These are phyloP conservation scores for Lithophane socia DNA, from an alignment of 2,888 invertebrate genomes.

Conservation along the genomic window DNA sequence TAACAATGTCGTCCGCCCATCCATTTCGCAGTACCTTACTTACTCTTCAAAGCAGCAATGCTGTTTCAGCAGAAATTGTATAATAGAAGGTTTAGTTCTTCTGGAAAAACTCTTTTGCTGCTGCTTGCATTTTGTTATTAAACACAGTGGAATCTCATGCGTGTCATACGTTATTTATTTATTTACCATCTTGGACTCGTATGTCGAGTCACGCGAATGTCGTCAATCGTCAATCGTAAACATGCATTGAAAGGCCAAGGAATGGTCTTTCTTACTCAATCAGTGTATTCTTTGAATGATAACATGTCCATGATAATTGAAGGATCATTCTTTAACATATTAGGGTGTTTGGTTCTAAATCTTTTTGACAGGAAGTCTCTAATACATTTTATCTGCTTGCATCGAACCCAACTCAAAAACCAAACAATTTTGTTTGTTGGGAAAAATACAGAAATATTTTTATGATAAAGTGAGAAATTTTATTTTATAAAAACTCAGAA, in stretches of 20 bases:
- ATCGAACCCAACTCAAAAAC: background rate
- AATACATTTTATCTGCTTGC: background rate
- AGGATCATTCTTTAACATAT: background rate
- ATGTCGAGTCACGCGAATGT: conserved; percentile 22
- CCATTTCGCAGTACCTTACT: no score
- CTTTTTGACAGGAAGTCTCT: background rate
- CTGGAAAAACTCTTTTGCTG: background rate
- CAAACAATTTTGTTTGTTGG: background rate
- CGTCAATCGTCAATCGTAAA: conserved; percentile 25
- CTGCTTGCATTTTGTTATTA: background rate
- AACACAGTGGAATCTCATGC: conserved; percentile 20
- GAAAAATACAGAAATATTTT: background rate
- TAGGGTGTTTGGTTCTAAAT: background rate
- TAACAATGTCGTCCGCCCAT: no score
- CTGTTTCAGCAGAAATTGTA: background rate
- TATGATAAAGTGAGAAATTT: background rate
- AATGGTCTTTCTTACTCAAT: conserved; percentile 36
- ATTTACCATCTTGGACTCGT: conserved; percentile 19
- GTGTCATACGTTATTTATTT: conserved; percentile 43
- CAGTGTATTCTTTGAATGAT: conserved; percentile 3
- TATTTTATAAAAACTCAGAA: background rate
- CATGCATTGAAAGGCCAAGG: conserved; percentile 34
- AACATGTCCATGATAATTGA: background rate
- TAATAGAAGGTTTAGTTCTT: background rate
- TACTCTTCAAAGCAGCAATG: no score